Conservation (phyloP, 2,888 invertebrate species). For the Pterostichus madidus region DNA sequence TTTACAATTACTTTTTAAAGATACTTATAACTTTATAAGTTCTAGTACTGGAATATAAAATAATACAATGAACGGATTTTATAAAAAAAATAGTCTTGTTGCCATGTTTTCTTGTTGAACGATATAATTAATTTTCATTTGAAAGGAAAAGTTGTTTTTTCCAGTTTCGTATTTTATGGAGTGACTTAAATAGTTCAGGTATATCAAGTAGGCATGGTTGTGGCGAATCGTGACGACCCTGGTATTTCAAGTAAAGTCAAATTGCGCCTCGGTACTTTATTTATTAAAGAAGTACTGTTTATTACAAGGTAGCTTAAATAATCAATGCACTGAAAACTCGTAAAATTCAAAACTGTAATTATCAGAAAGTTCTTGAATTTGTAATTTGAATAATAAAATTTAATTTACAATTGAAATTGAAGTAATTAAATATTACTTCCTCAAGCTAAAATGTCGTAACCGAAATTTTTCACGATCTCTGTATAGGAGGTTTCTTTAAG, state of each 20-base stretch:
- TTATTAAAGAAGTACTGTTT: not conserved
- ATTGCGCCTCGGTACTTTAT: not conserved
- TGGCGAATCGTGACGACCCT: slow-evolving; percentile 12
- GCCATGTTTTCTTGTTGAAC: not conserved
- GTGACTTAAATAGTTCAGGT: not conserved
- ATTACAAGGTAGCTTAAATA: not conserved
- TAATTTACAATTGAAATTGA: slow-evolving; percentile 3
- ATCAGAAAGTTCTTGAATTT: not conserved
- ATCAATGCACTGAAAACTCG: not conserved
- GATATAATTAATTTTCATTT: slow-evolving; percentile 13
- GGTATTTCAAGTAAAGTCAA: not conserved
- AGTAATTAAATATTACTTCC: slow-evolving; percentile 2
- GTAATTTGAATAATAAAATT: not conserved
- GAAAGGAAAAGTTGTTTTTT: slow-evolving; percentile 38
- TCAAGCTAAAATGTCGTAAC: not conserved
- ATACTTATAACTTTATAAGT: too few relatives aligned
- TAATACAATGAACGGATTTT: too few relatives aligned
- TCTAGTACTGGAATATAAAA: too few relatives aligned
- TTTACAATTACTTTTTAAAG: too few relatives aligned
- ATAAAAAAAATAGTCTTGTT: not conserved
- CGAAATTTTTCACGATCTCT: not conserved
- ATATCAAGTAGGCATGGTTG: too few relatives aligned
- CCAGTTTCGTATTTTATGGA: slow-evolving; percentile 24
- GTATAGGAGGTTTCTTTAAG: not conserved
- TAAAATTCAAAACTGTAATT: not conserved